Evolutionary conservation across 2,888 invertebrate genomes (phyloP), one percentile per base, ranked within the genome.

Genomic region (Synergus laeviventris): DNA sequence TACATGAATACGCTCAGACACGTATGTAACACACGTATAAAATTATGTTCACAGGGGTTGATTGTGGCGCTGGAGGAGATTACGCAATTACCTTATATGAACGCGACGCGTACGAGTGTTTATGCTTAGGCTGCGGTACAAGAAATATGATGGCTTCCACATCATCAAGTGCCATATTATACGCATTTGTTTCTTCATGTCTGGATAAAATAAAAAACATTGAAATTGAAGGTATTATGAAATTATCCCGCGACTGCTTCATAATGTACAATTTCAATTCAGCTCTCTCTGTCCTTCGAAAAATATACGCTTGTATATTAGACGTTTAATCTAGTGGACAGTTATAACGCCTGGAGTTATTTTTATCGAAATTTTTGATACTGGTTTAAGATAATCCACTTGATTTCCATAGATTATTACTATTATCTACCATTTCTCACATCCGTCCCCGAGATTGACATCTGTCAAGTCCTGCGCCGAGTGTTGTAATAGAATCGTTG

Each of bases 31-130:
- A 42, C 64, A 64, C 64, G 64, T 39, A 39, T 36, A 64, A 64
- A 64, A 64, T 62, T 64, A 76, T 49, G 61, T 82, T 76, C 80
- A 82, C 76, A 82, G 84, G 86, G 84, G 85, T 86, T 85, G 86
- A 86, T 86, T 84, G 85, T 84, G 83, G 85, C 82, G 84, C 82
- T 80, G 81, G 84, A 86, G 87, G 85, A 85, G 84, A 88, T 87
- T 88, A 88, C 86, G 84, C 87, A 86, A 88, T 88, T 88, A 88
- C 86, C 88, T 87, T 86, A 87, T 87, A 85, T 54, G 49, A 18
- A 54, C 9, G 49, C 49, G n/a, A 18, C 18, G 18, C 9, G 49
- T 54, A 54, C 18, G 2, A 54, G 18, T 54, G 9, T 9, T 54
- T 54, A 54, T 54, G 49, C 18, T 18, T 18, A 18, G 2, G n/a